Evolutionary conservation across 2,113 vertebrate genomes (phyloP).

Genomic region (Lophius piscatorius): DNA sequence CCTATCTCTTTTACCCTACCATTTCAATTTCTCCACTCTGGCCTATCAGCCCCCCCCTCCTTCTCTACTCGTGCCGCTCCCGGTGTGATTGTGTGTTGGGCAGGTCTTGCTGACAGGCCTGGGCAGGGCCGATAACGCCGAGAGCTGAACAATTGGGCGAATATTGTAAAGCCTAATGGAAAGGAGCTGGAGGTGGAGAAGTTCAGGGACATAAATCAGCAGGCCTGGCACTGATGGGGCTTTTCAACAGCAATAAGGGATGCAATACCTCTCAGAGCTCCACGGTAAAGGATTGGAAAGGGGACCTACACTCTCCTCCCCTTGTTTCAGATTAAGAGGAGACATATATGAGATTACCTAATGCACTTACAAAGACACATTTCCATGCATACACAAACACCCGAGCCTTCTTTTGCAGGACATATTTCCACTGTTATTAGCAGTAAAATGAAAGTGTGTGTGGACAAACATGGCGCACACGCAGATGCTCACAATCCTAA

Average conservation of each 20-base stretch:
- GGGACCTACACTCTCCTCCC: slow-evolving; percentile 33
- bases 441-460: not conserved
- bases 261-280: slow-evolving; percentile 71
- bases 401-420: slow-evolving; percentile 15
- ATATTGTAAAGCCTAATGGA: slow-evolving; percentile 80
- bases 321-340: slow-evolving; percentile 47
- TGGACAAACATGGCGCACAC: slow-evolving; percentile 1
- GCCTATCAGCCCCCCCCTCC: not conserved
- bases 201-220: slow-evolving; percentile 79
- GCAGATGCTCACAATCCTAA: slow-evolving; percentile 11
- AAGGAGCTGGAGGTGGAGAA: slow-evolving; percentile 73
- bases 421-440: not conserved
- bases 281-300: slow-evolving; percentile 37
- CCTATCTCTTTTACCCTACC: slow-evolving; percentile 41
- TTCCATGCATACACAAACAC: slow-evolving; percentile 14
- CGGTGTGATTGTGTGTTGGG: slow-evolving; percentile 56
- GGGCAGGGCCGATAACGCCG: slow-evolving; percentile 71
- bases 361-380: slow-evolving; percentile 1
- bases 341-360: slow-evolving; percentile 47
- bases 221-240: slow-evolving; percentile 76
- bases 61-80: slow-evolving; percentile 9
- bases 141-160: slow-evolving; percentile 75
- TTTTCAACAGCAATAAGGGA: slow-evolving; percentile 78
- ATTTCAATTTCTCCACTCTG: slow-evolving; percentile 49
- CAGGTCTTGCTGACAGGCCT: slow-evolving; percentile 72